Conservation (phyloP, 1,140 invertebrate genomes). For the Drosophila chauvacae region DNA sequence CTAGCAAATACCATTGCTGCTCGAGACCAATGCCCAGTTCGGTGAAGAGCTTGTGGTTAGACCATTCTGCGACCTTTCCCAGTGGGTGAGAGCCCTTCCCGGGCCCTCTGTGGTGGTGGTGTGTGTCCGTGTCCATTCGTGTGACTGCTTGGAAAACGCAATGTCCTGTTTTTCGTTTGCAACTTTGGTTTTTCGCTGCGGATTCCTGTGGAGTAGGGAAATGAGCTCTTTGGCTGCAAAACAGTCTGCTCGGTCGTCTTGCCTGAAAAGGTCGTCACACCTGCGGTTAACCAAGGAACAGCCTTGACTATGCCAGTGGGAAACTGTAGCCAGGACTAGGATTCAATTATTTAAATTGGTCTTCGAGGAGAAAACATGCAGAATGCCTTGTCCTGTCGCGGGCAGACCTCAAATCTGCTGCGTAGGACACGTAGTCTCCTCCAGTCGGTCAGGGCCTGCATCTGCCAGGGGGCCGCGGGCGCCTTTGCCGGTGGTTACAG, state of each 20-base stretch:
- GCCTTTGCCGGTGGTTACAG: slow-evolving; percentile 9
- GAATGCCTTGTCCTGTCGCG: slow-evolving; percentile 51
- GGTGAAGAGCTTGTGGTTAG: slow-evolving; percentile 14
- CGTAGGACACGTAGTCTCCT: slow-evolving; percentile 39
- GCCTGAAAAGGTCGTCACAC: slow-evolving; percentile 35
- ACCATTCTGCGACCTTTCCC: slow-evolving; percentile 36
- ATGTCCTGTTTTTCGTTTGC: slow-evolving; percentile 77
- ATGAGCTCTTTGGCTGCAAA: slow-evolving; percentile 50
- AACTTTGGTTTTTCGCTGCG: slow-evolving; percentile 59
- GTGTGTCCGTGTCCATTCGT: slow-evolving; percentile 11
- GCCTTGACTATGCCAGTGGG: slow-evolving; percentile 9
- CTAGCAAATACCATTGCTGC: slow-evolving; percentile 31
- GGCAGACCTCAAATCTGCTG: slow-evolving; percentile 42
- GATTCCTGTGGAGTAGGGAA: slow-evolving; percentile 59
- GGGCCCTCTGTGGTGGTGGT: neutral
- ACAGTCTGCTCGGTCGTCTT: slow-evolving; percentile 55
- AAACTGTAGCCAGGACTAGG: neutral
- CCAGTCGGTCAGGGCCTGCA: slow-evolving; percentile 23
- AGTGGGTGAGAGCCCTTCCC: slow-evolving; percentile 9
- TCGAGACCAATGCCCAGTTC: slow-evolving; percentile 52
- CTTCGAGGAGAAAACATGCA: slow-evolving; percentile 41
- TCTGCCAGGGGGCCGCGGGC: slow-evolving; percentile 35
- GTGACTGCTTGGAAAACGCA: slow-evolving; percentile 66
- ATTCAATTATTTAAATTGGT: slow-evolving; percentile 16
- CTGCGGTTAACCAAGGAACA: neutral